Evolutionary conservation across 2,888 invertebrate genomes (phyloP).

Genomic region (Microlaimidae sp.): DNA sequence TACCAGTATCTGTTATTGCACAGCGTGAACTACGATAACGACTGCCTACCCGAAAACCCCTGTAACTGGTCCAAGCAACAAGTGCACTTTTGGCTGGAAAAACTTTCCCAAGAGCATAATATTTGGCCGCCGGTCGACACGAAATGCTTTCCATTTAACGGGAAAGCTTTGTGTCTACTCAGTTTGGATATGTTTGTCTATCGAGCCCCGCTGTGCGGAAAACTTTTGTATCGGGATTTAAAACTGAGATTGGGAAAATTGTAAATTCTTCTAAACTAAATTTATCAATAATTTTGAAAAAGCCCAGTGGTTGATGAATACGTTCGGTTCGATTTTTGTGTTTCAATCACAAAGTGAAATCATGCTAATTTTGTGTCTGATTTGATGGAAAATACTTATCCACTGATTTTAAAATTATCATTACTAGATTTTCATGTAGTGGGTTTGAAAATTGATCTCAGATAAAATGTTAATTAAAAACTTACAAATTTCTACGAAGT

Average conservation of each 20-base stretch:
- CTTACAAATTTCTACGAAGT: too few species aligned
- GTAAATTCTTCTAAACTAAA: too few species aligned
- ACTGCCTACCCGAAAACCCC: neutral
- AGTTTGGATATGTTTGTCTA: neutral
- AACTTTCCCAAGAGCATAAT: neutral
- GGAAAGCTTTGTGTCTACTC: neutral
- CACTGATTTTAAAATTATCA: too few species aligned
- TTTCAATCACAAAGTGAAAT: too few species aligned
- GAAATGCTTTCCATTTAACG: constrained; percentile 2
- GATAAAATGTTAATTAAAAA: too few species aligned
- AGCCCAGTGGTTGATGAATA: too few species aligned
- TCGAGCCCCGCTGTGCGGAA: neutral
- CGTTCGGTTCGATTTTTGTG: too few species aligned
- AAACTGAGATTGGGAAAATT: neutral
- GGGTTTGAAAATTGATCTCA: too few species aligned
- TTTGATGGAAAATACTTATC: too few species aligned
- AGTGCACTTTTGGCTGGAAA: neutral
- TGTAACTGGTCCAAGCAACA: neutral
- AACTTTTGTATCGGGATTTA: neutral
- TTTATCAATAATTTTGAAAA: too few species aligned
- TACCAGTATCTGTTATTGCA: constrained; percentile 3
- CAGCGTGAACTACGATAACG: neutral
- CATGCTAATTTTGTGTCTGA: too few species aligned
- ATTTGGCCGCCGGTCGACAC: neutral
- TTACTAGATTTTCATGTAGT: too few species aligned